Conservation (phyloP, 2,113 vertebrate genomes). For the Ursus arctos region DNA sequence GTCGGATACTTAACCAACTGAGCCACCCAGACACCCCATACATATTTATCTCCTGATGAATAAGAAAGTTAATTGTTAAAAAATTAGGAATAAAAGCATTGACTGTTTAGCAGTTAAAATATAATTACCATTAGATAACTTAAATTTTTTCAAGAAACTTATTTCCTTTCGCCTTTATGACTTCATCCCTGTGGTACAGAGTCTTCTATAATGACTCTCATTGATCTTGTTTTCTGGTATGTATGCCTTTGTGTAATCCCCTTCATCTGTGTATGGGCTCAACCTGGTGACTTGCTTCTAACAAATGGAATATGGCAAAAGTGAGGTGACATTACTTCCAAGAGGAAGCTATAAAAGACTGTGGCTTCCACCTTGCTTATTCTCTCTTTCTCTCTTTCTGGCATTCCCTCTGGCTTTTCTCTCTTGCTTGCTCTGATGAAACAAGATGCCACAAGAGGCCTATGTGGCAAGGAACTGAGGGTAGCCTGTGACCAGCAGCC, state of each 20-base stretch:
- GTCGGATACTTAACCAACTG: no score
- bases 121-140: background rate
- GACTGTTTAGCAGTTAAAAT: slow-evolving; percentile 26
- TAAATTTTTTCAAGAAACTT: background rate
- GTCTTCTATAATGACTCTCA: background rate
- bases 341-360: slow-evolving; percentile 21
- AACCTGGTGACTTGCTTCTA: background rate
- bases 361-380: background rate
- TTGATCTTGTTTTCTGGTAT: background rate
- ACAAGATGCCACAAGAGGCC: background rate
- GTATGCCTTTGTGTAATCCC: background rate
- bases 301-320: slow-evolving; percentile 26
- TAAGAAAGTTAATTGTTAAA: slow-evolving; percentile 5
- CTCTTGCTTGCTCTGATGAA: background rate
- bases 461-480: background rate
- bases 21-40: no score
- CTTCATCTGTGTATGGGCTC: background rate
- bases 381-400: background rate
- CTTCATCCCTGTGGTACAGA: background rate
- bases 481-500: background rate
- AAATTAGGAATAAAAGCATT: slow-evolving; percentile 10
- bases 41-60: slow-evolving; percentile 28
- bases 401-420: slow-evolving; percentile 16
- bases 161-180: background rate
- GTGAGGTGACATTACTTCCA: background rate